phyloP scores from a whole-genome alignment of 30 jellyfish, hydroid and myxozoan genomes.

The Chironex yamaguchii region DNA sequence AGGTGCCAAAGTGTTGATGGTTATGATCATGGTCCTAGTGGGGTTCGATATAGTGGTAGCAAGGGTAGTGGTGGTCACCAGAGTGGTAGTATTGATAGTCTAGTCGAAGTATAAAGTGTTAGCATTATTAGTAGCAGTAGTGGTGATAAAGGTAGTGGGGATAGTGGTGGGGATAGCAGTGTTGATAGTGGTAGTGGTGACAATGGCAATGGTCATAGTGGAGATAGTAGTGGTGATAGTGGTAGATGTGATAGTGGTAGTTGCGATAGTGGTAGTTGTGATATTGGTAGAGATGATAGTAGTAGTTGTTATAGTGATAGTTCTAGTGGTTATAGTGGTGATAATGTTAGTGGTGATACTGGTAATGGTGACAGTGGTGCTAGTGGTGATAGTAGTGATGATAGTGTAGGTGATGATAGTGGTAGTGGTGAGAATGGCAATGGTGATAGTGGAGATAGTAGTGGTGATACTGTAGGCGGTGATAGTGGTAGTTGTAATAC shows the following conservation, averaged over 20 bases:
- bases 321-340: neutral
- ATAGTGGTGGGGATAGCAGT: neutral
- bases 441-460: neutral
- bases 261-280: neutral
- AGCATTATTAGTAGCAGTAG: slow-evolving; percentile 3
- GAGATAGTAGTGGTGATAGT: neutral
- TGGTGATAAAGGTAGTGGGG: neutral
- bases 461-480: neutral
- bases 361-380: neutral
- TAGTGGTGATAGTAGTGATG: neutral
- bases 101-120: no score
- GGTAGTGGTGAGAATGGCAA: neutral
- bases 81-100: slow-evolving; percentile 3
- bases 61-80: neutral
- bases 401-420: neutral
- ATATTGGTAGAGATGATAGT: neutral
- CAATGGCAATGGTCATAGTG: neutral
- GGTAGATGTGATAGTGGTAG: neutral
- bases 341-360: no score
- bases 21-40: no score
- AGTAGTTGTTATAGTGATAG: neutral
- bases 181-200: neutral
- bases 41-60: neutral
- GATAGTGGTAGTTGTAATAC: neutral
- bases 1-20: no score